Evolutionary conservation across 2,797 vertebrate species (phyloP).

Genomic region (Sebastes umbrosus): DNA sequence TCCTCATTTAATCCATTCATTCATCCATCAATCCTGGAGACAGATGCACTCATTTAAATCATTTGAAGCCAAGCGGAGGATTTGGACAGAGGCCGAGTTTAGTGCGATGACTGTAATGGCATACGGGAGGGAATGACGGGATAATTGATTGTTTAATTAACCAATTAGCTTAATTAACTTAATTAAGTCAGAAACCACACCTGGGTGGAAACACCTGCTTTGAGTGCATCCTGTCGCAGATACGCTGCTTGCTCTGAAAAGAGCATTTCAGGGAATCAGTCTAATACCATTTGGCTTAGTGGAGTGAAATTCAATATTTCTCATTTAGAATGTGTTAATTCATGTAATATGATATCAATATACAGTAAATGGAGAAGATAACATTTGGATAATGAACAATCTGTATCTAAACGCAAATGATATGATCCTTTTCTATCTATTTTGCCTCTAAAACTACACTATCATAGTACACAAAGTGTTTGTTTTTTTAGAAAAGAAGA

Average conservation of each 20-base stretch:
- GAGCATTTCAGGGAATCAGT: conserved; percentile 14
- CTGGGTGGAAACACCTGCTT: conserved; percentile 67
- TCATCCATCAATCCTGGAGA: conserved; percentile 32
- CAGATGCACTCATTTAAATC: conserved; percentile 60
- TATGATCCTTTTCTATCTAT: not conserved
- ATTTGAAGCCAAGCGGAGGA: conserved; percentile 45
- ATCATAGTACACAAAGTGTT: not conserved
- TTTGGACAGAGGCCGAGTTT: conserved; percentile 57
- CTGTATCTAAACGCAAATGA: not conserved
- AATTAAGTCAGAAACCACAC: conserved; percentile 58
- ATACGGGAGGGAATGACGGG: conserved; percentile 49
- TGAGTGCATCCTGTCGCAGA: conserved; percentile 17
- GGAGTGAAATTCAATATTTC: conserved; percentile 11
- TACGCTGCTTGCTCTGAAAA: conserved; percentile 7
- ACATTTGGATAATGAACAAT: not conserved
- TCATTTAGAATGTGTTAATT: conserved; percentile 15
- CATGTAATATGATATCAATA: not conserved
- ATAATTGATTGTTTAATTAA: conserved; percentile 74
- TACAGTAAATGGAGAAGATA: not conserved
- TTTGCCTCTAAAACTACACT: not conserved
- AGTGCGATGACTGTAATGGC: conserved; percentile 47
- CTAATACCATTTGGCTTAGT: not conserved
- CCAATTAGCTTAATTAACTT: conserved; percentile 67
- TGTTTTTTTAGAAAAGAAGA: not conserved
- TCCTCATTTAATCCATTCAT: conserved; percentile 24